Evolutionary conservation across 2,797 vertebrate species (phyloP), one percentile per base, ranked within the genome.

Genomic region (Atherinosoma microstoma): DNA sequence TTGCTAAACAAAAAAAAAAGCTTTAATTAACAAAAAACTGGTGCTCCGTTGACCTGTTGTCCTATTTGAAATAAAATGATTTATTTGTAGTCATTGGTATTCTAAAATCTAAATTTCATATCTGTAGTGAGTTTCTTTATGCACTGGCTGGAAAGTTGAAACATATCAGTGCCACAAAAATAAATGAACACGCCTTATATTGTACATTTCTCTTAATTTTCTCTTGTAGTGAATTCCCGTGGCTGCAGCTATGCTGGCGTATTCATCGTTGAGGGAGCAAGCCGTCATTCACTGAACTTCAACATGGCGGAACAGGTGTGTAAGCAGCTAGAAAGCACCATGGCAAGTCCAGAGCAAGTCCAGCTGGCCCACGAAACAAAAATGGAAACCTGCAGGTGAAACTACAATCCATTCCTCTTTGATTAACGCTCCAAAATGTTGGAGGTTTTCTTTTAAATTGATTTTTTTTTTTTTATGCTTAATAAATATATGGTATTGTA

Each of bases 351-450:
- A 32, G 89, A 91, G 0, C 93, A 98, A 83, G 34, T 97, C 83
- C 0, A 34, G 1, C 11, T 7, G n/a, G 97, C 97, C 47, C 89
- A 80, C 27, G 0, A 0, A 0, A 30, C 36, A 0, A 80, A 70
- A 0, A 94, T 98, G 88, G 86, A 99, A 92, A 99, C 95, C 18
- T 99, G 98, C 97, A 98, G 98, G 98, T 99, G 77, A 91, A 85
- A 42, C 16, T 18, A 62, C 6, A 29, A 30, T 8, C 2, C 3
- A 29, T 30, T 9, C 13, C 3, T 36, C 13, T 34, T 7, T 15
- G 9, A 24, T 29, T 34, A 7, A 29, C 18, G 16, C 3, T 53
- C 10, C 9, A 27, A 18, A 47, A 36, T 29, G 27, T 47, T 29
- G 15, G 22, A 54, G 12, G 2, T 3, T 32, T 32, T 27, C 24